Conservation (phyloP, 1,140 invertebrate species). For the Pogonomyrmex californicus region DNA sequence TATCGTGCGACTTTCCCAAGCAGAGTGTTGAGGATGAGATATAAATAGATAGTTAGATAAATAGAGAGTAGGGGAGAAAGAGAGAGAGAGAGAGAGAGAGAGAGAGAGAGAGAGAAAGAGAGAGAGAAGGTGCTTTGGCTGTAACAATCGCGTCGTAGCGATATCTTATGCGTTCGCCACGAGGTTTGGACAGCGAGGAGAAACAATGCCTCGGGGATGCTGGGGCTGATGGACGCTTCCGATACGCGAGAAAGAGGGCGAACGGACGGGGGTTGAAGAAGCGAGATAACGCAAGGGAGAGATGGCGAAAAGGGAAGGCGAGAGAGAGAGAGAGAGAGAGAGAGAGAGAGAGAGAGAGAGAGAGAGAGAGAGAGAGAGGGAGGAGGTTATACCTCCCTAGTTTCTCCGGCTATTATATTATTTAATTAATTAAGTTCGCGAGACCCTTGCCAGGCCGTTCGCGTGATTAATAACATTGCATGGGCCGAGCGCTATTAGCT, state of each 20-base stretch:
- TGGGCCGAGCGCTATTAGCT: conserved; percentile 72
- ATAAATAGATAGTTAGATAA: background rate
- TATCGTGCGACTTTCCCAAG: background rate
- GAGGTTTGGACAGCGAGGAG: conserved; percentile 77
- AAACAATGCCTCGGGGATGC: conserved; percentile 83
- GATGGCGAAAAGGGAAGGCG: background rate
- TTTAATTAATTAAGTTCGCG: conserved; percentile 85
- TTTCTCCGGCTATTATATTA: conserved; percentile 82
- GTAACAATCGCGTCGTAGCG: conserved; percentile 71
- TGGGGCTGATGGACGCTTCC: conserved; percentile 85
- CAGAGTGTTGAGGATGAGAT: background rate
- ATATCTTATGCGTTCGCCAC: conserved; percentile 74
- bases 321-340: conserved; percentile 42
- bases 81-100: too few relatives aligned
- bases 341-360: conserved; percentile 7
- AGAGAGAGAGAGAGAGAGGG: conserved; percentile 44
- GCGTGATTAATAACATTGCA: conserved; percentile 83
- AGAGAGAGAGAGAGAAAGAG: background rate
- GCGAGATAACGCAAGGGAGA: conserved; percentile 21
- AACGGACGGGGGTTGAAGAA: conserved; percentile 65
- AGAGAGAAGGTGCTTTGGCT: conserved; percentile 20
- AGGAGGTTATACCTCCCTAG: conserved; percentile 71
- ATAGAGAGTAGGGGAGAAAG: too few relatives aligned
- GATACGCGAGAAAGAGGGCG: conserved; percentile 78
- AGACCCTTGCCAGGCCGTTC: conserved; percentile 78